Conservation (phyloP, 2,888 invertebrate genomes). For the Nycteola revayana region DNA sequence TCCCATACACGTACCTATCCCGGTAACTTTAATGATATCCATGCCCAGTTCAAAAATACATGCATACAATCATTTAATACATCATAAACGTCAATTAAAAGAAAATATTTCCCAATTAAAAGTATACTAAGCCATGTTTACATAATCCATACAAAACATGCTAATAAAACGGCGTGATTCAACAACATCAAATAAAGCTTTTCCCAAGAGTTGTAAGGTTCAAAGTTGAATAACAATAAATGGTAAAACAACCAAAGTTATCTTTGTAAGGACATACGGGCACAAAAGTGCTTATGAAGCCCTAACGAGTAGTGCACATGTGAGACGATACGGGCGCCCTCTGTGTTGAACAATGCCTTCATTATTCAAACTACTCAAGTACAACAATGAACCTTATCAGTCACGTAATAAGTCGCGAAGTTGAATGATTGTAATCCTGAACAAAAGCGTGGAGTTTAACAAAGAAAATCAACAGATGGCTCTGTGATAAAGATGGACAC, state of each 20-base stretch:
- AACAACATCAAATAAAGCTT: not conserved
- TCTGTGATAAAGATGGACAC: conserved; percentile 52
- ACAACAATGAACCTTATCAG: conserved; percentile 46
- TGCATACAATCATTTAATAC: conserved; percentile 9
- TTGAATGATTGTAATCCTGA: conserved; percentile 33
- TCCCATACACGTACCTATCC: no score
- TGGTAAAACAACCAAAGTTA: conserved; percentile 25
- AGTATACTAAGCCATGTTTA: conserved; percentile 41
- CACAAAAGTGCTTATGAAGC: conserved; percentile 51
- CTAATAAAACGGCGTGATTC: no score
- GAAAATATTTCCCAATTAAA: conserved; percentile 44
- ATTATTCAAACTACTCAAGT: conserved; percentile 45
- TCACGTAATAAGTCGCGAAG: conserved; percentile 41
- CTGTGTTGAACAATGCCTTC: conserved; percentile 53
- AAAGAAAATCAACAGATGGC: conserved; percentile 73
- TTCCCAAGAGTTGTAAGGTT: conserved; percentile 19
- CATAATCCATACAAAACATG: conserved; percentile 40
- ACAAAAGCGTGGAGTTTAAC: conserved; percentile 47
- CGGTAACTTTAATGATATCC: no score
- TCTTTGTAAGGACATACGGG: conserved; percentile 42
- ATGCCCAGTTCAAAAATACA: no score
- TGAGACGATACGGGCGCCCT: conserved; percentile 59
- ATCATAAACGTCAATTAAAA: conserved; percentile 42
- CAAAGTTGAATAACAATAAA: conserved; percentile 19
- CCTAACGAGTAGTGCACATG: conserved; percentile 53